Evolutionary conservation across 2,113 vertebrate genomes (phyloP).

Genomic region (Silurus asotus): DNA sequence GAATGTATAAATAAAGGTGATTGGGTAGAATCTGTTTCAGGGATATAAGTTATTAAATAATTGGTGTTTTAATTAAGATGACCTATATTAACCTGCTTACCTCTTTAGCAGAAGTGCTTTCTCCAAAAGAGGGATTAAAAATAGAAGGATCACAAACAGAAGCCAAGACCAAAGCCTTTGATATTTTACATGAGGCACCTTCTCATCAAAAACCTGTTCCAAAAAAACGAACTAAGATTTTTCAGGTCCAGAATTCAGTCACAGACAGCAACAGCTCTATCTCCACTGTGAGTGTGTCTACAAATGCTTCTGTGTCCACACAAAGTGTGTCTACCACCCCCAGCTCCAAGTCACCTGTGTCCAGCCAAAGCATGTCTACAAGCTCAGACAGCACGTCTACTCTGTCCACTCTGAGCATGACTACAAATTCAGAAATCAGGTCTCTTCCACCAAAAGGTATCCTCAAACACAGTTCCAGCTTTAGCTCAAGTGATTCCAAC

Average conservation of each 20-base stretch:
- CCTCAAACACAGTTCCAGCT: slow-evolving; percentile 77
- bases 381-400: slow-evolving; percentile 53
- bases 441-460: slow-evolving; percentile 69
- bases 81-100: slow-evolving; percentile 5
- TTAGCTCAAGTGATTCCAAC: slow-evolving; percentile 78
- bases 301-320: slow-evolving; percentile 58
- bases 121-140: background rate
- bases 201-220: slow-evolving; percentile 77
- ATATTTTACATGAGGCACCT: slow-evolving; percentile 59
- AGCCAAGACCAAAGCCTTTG: slow-evolving; percentile 57
- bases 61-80: background rate
- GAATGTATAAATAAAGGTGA: background rate
- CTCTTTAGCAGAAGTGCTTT: slow-evolving; percentile 65
- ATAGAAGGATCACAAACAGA: slow-evolving; percentile 50
- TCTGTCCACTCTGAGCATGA: slow-evolving; percentile 66
- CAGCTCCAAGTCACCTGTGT: slow-evolving; percentile 58
- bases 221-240: slow-evolving; percentile 82
- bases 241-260: slow-evolving; percentile 57
- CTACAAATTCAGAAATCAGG: slow-evolving; percentile 48
- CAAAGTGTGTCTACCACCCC: slow-evolving; percentile 71
- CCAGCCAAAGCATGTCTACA: slow-evolving; percentile 55
- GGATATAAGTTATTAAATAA: background rate
- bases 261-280: slow-evolving; percentile 58
- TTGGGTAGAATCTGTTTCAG: background rate
- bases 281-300: slow-evolving; percentile 51